Base-by-base conservation (phyloP, 2,888 invertebrate species). In the Leuctra nigra region DNA sequence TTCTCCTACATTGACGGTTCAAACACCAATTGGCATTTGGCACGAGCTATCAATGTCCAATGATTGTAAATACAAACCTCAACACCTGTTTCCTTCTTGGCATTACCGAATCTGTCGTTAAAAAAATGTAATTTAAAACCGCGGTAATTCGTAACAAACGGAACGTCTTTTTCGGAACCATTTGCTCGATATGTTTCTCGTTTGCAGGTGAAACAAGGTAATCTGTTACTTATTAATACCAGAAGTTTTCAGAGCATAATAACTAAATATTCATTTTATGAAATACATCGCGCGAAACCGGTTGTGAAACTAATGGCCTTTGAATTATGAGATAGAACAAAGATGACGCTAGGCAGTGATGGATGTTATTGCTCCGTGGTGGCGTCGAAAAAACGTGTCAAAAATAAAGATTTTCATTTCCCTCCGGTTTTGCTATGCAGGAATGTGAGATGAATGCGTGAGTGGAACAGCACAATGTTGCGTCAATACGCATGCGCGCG, bases 221-320 rank as follows among this genome's bases (percentile, higher is more conserved):
- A 44, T 44, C 44, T 44, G 20, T 44, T n/a, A 20, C 23, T 44
- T 44, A 44, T 44, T 44, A 44, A 44, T 44, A 18, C n/a, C 20
- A 22, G 23, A 22, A 29, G 7, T 29, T 29, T 7, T 41, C 14
- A 6, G 41, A 4, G 41, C 14, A 9, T n/a, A 41, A 18, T 4
- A 41, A 18, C 41, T 18, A 50, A 33, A 50, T 50, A 50, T 35
- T 35, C 33, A 29, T 33, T 33, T 20, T 50, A 35, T 50, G 20
- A 50, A 50, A 50, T 50, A 50, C 16, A 33, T 16, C 33, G 18
- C 20, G 9, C 6, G 50, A 50, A 50, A 50, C 50, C 50, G 50
- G 50, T 50, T 50, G 50, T 50, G 33, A 50, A 50, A 50, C 50
- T 50, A 50, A 33, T 50, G 18, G 50, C 20, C 18, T 16, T 50